Conservation (phyloP, 2,113 vertebrate species). For the Pseudonaja textilis region DNA sequence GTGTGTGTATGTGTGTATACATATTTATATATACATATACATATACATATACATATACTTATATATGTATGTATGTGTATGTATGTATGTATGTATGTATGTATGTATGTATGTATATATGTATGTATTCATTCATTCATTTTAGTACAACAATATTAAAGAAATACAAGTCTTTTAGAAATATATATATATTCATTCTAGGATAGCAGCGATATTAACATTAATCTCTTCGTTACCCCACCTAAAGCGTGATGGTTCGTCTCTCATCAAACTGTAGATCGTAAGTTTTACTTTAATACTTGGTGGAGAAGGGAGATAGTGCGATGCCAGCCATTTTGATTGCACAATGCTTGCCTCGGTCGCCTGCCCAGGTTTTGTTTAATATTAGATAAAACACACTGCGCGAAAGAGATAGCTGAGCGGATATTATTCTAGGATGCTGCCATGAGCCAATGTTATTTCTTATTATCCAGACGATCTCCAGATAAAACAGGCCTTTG, state of each 20-base stretch:
- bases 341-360: slow-evolving; percentile 5
- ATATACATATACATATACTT: too few relatives aligned
- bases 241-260: background rate
- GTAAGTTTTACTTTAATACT: slow-evolving; percentile 20
- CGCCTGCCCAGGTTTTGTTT: slow-evolving; percentile 50
- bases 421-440: slow-evolving; percentile 19
- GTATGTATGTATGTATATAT: too few relatives aligned
- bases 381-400: slow-evolving; percentile 56
- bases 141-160: background rate
- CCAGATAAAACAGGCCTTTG: slow-evolving; percentile 42
- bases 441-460: slow-evolving; percentile 49
- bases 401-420: slow-evolving; percentile 36
- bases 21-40: too few relatives aligned
- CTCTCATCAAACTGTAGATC: slow-evolving; percentile 17
- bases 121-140: too few relatives aligned
- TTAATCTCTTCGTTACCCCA: background rate
- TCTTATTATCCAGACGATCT: slow-evolving; percentile 44
- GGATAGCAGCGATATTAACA: background rate
- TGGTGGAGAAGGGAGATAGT: slow-evolving; percentile 19
- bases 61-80: too few relatives aligned
- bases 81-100: fast-evolving
- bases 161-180: background rate
- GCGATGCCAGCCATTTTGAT: slow-evolving; percentile 44
- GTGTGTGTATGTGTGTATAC: too few relatives aligned
- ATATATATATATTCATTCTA: background rate